Evolutionary conservation across 2,113 vertebrate genomes (phyloP).

Genomic region (Ammodramus savannarum): DNA sequence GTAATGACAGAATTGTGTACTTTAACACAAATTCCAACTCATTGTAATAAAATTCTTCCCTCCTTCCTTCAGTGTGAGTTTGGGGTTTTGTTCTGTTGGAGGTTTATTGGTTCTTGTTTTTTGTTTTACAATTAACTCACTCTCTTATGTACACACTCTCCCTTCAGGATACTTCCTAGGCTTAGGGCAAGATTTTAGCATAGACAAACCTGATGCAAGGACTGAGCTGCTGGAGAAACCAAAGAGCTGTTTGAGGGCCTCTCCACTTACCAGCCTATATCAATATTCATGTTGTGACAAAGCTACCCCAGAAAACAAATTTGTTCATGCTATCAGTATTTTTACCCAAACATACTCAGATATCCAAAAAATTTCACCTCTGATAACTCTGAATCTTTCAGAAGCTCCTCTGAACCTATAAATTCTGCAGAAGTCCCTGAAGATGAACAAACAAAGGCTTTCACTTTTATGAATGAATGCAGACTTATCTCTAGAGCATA

Average conservation of each 20-base stretch:
- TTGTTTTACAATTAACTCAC: not conserved
- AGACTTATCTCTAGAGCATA: not conserved
- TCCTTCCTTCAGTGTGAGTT: not conserved
- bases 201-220: not conserved
- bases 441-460: not conserved
- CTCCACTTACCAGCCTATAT: accelerated
- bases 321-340: not conserved
- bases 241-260: not conserved
- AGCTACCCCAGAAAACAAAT: not conserved
- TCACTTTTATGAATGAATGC: not conserved
- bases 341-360: not conserved
- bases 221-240: not conserved
- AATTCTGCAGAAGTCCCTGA: not conserved
- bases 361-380: not conserved
- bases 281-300: not conserved
- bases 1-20: not conserved
- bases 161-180: not conserved
- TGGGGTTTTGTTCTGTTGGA: not conserved
- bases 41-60: not conserved
- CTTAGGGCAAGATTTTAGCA: not conserved
- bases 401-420: not conserved
- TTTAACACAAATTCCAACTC: not conserved
- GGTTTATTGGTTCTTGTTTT: not conserved
- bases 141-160: accelerated
- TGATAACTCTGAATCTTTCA: not conserved